Evolutionary conservation across 2,888 invertebrate genomes (phyloP), one percentile per base, ranked within the genome.

Genomic region (Melipona beecheii): DNA sequence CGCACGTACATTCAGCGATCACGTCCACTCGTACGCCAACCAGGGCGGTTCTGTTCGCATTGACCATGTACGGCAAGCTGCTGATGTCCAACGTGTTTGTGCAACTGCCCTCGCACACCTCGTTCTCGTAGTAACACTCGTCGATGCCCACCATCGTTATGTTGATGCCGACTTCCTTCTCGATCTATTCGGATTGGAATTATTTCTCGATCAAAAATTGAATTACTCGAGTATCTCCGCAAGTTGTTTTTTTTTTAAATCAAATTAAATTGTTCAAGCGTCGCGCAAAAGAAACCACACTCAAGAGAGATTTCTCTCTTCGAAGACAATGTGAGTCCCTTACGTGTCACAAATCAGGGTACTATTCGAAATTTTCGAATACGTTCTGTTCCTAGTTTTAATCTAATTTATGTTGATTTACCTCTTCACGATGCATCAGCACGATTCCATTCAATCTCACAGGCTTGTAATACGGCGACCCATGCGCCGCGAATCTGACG

Each of bases 121-220:
- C 97, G 94, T 98, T 98, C 95, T 99, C 98, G 94, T 98, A 98
- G 84, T 98, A 95, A 94, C 98, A 99, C 95, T 99, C 98, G 92
- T 99, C 99, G 90, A 99, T 99, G 85, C 99, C 99, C 27, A 99
- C 99, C 99, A 99, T 99, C 21, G 98, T 98, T 82, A 99, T 98
- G 93, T 98, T 98, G 84, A 99, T 98, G 65, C 98, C 99, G n/a
- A 99, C 98, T 86, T 97, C 97, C 91, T 97, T 96, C 95, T 99
- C 98, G 92, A 99, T 98, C 96, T 96, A 91, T 64, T 27, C 3
- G 1, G 58, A 72, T 56, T 31, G 31, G 24, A 76, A 52, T 49
- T n/a, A 50, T 43, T 2, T 54, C 52, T 79, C 24, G 19, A 19
- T 24, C 11, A 52, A 4, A 31, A 31, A 31, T 31, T 31, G 31